phyloP scores from a whole-genome alignment of 2,113 vertebrate genomes.

The Geococcyx californianus region DNA sequence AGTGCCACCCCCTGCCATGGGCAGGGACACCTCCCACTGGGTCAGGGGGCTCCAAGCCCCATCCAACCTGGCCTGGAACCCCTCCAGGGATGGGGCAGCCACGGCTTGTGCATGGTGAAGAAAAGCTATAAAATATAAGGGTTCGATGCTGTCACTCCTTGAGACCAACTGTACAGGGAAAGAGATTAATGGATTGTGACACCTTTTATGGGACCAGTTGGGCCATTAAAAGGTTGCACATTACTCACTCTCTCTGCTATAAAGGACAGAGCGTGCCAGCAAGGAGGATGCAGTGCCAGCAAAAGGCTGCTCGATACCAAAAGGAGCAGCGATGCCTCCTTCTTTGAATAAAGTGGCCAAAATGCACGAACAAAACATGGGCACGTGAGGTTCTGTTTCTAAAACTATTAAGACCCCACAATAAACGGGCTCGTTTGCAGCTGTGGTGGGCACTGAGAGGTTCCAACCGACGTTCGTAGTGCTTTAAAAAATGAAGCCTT shows the following conservation, averaged over 20 bases:
- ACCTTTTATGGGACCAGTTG: not conserved
- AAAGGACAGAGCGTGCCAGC: not conserved
- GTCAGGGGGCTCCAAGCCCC: too few relatives aligned
- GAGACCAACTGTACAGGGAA: not conserved
- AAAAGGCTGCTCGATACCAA: not conserved
- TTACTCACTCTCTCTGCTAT: not conserved
- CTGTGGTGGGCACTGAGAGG: not conserved
- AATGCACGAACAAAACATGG: rapidly evolving
- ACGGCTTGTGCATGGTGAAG: not conserved
- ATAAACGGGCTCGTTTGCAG: not conserved
- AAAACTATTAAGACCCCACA: not conserved
- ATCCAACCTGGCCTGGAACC: too few relatives aligned
- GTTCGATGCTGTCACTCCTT: not conserved
- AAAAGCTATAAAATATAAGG: not conserved
- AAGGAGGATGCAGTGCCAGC: not conserved
- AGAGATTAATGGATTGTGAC: not conserved
- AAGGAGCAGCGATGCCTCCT: not conserved
- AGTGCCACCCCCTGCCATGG: too few relatives aligned
- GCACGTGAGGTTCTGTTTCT: not conserved
- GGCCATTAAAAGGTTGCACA: not conserved
- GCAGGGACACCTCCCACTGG: too few relatives aligned
- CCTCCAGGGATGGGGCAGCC: too few relatives aligned
- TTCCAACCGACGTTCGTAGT: not conserved
- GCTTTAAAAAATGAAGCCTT: not conserved
- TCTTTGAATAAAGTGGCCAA: not conserved